A percentile compares a stretch with the other conserved stretches of the same genome.
Evolutionary conservation across 2,113 vertebrate genomes (phyloP).

Genomic region (Corythaeola cristata): DNA sequence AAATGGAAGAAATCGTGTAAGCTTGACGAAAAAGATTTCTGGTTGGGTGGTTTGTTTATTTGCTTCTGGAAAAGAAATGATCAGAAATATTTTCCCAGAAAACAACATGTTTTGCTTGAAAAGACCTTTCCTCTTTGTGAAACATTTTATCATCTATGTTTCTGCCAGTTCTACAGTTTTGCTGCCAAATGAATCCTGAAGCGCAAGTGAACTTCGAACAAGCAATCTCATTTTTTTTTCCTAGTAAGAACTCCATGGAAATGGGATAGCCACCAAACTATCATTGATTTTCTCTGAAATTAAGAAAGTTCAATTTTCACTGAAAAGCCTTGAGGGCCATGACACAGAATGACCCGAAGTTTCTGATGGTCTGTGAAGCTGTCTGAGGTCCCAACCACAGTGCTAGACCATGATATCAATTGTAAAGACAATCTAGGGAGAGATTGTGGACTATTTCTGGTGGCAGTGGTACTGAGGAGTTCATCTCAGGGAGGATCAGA

Average conservation of each 20-base stretch:
- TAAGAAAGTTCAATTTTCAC: not conserved
- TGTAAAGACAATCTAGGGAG: not conserved
- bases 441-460: not conserved
- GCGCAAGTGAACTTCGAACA: not conserved
- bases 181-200: slow-evolving; percentile 14
- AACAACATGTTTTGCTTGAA: not conserved
- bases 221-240: not conserved
- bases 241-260: not conserved
- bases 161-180: not conserved
- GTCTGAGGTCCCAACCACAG: not conserved
- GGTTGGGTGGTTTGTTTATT: not conserved
- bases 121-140: not conserved
- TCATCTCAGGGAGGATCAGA: not conserved
- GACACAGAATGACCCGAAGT: not conserved
- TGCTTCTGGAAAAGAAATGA: not conserved
- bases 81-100: not conserved
- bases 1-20: not conserved
- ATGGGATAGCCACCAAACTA: not conserved
- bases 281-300: not conserved
- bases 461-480: not conserved
- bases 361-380: not conserved
- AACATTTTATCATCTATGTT: not conserved
- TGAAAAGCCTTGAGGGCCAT: not conserved
- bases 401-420: not conserved
- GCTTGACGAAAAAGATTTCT: not conserved